A percentile compares a stretch with the other conserved stretches of the same genome.
Evolutionary conservation across 2,113 vertebrate species (phyloP).

Genomic region (Tapirus terrestris): DNA sequence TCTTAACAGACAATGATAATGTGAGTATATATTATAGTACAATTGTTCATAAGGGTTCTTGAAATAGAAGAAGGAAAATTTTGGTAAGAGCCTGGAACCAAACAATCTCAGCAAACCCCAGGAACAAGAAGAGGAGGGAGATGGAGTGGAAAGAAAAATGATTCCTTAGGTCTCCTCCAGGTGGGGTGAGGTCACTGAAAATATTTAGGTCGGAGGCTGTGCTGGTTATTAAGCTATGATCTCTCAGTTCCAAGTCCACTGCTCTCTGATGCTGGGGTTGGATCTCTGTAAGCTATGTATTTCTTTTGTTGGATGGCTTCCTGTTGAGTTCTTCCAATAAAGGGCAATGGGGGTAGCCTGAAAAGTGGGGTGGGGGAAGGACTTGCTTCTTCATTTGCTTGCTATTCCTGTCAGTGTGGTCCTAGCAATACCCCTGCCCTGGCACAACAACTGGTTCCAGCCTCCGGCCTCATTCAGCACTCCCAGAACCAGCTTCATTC

Average conservation of each 20-base stretch:
- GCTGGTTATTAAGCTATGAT: neutral
- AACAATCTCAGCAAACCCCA: neutral
- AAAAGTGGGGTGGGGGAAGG: neutral
- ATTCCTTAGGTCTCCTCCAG: neutral
- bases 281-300: neutral
- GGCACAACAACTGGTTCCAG: neutral
- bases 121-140: neutral
- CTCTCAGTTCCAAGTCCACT: neutral
- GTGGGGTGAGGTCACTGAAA: neutral
- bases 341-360: neutral
- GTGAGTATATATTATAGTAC: neutral
- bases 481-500: neutral
- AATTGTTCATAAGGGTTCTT: neutral
- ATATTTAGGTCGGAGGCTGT: neutral
- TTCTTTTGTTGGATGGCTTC: neutral
- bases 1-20: neutral
- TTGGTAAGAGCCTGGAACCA: neutral
- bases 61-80: neutral
- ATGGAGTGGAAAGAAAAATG: neutral
- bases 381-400: neutral
- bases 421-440: neutral
- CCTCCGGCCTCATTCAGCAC: neutral
- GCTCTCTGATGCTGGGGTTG: neutral
- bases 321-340: neutral
- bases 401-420: no score